Evolutionary conservation across 2,888 invertebrate species (phyloP).

Genomic region (Ectemnius continuus): DNA sequence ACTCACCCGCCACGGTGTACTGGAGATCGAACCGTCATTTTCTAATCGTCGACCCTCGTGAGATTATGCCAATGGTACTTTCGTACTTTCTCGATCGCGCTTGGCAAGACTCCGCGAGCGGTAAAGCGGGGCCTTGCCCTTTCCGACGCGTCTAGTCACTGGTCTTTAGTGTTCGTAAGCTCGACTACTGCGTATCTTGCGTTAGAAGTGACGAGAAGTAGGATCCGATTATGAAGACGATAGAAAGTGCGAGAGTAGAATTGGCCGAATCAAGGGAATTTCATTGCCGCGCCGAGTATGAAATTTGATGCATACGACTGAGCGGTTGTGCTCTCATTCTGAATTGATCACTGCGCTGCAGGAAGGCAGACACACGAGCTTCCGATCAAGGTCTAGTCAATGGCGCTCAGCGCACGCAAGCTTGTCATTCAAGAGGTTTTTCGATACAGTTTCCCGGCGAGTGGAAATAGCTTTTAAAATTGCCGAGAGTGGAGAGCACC

Average conservation of each 20-base stretch:
- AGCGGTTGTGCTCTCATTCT: conserved; percentile 42
- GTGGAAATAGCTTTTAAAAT: conserved; percentile 9
- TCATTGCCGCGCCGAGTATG: conserved; percentile 11
- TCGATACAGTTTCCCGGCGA: conserved; percentile 11
- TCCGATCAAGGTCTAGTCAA: conserved; percentile 50
- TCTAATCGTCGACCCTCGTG: conserved; percentile 2
- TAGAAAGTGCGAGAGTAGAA: conserved; percentile 32
- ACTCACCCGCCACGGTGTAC: conserved; percentile 20
- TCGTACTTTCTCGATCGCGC: conserved; percentile 45
- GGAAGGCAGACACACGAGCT: conserved; percentile 42
- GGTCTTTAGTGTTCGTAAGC: conserved; percentile 44
- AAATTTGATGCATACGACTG: conserved; percentile 15
- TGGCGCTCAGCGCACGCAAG: conserved; percentile 31
- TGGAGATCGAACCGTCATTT: neutral
- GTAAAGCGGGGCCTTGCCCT: conserved; percentile 37
- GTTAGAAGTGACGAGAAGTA: conserved; percentile 19
- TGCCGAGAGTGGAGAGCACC: conserved; percentile 38
- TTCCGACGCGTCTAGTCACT: conserved; percentile 59
- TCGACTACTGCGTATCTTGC: conserved; percentile 33
- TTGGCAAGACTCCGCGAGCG: conserved; percentile 41
- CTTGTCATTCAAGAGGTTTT: conserved; percentile 24
- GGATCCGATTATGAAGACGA: conserved; percentile 22
- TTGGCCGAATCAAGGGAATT: conserved; percentile 13
- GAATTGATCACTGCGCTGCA: conserved; percentile 42
- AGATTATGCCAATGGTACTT: conserved; percentile 19